Evolutionary conservation across 2,797 vertebrate species (phyloP).

Genomic region (Centropyge bicolor): DNA sequence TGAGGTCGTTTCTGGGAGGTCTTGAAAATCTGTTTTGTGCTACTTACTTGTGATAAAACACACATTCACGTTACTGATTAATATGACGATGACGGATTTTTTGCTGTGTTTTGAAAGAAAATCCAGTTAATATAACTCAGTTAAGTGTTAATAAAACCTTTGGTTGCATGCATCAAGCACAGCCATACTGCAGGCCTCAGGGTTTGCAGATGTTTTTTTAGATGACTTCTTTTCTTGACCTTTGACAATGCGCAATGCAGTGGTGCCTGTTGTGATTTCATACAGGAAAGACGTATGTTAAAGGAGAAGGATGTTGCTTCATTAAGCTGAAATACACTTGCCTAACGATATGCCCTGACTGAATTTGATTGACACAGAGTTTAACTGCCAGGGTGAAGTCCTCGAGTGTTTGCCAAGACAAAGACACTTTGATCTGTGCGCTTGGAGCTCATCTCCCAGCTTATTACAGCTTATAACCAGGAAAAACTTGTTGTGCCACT

Average conservation of each 20-base stretch:
- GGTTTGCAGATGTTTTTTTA: not conserved
- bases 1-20: not conserved
- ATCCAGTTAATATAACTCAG: not conserved
- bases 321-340: constrained; percentile 49
- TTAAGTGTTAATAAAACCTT: not conserved
- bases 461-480: constrained; percentile 55
- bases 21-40: not conserved
- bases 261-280: constrained; percentile 2
- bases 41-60: not conserved
- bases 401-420: constrained; percentile 63
- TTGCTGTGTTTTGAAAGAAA: not conserved
- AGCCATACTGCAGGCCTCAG: constrained; percentile 1
- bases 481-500: constrained; percentile 77
- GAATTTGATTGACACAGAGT: constrained; percentile 63
- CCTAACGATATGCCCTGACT: constrained; percentile 24
- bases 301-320: no score
- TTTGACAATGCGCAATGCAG: not conserved
- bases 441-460: constrained; percentile 58
- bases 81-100: not conserved
- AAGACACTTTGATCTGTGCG: constrained; percentile 69
- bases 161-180: not conserved
- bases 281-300: constrained; percentile 23
- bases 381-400: constrained; percentile 64
- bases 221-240: constrained; percentile 24
- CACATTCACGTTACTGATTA: not conserved